Evolutionary conservation across 1,140 invertebrate species (phyloP).

Genomic region (Tachypleus tridentatus): DNA sequence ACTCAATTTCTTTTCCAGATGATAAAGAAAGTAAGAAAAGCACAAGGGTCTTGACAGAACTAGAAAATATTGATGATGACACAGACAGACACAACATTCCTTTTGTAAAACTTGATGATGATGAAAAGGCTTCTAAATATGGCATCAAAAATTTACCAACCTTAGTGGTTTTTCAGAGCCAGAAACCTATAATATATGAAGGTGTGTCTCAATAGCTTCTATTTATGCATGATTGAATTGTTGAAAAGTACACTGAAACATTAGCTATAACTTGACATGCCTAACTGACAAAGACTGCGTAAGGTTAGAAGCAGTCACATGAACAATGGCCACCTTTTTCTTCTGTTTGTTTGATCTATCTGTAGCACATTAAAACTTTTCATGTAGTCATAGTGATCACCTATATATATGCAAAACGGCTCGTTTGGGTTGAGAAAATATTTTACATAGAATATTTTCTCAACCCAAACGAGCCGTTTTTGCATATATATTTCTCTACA

Average conservation of each 20-base stretch:
- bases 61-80: constrained; percentile 89
- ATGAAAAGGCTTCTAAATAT: constrained; percentile 76
- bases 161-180: constrained; percentile 63
- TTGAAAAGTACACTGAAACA: neutral
- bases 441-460: no score
- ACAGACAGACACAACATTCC: constrained; percentile 82
- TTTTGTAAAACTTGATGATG: constrained; percentile 85
- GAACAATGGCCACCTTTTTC: no score
- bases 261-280: neutral
- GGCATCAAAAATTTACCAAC: constrained; percentile 80
- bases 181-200: constrained; percentile 80
- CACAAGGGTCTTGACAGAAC: constrained; percentile 59
- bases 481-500: no score
- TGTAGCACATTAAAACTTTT: no score
- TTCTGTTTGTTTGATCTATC: no score
- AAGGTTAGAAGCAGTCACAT: neutral
- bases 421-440: no score
- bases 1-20: constrained; percentile 34
- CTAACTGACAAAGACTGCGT: neutral
- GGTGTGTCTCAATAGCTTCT: constrained; percentile 33
- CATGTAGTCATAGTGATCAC: no score
- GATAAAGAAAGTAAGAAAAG: constrained; percentile 30
- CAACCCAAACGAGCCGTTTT: no score
- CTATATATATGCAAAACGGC: no score
- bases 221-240: neutral